Evolutionary conservation across 2,888 invertebrate genomes (phyloP).

Genomic region (Lycophotia porphyrea): DNA sequence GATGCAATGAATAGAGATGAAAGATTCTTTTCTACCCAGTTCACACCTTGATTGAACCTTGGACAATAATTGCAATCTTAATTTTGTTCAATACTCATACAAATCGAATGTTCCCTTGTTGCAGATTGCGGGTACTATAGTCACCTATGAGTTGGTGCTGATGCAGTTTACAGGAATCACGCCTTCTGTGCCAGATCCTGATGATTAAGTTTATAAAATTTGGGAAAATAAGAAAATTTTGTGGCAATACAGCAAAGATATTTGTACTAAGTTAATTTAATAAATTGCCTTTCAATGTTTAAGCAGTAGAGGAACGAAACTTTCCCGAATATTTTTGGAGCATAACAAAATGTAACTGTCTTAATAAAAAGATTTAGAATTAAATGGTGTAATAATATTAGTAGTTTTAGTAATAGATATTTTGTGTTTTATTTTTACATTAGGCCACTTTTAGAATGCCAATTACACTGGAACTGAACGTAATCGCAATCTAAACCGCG

Average conservation of each 20-base stretch:
- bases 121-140: conserved; percentile 70
- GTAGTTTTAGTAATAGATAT: background rate
- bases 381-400: background rate
- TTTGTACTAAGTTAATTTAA: background rate
- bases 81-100: background rate
- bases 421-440: conserved; percentile 17
- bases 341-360: background rate
- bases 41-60: background rate
- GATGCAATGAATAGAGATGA: background rate
- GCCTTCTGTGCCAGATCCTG: conserved; percentile 42
- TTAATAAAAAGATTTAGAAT: background rate
- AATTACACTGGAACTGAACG: no score
- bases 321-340: no score
- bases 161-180: conserved; percentile 83
- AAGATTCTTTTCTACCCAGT: background rate
- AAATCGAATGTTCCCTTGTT: conserved; percentile 23
- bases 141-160: conserved; percentile 83
- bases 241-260: no score
- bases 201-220: background rate
- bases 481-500: no score
- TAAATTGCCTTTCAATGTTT: background rate
- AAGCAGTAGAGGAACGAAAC: background rate
- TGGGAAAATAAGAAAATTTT: background rate
- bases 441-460: no score
- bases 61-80: background rate